Percentiles rank a stretch among this genome's conserved stretches.
Evolutionary conservation across 2,113 vertebrate species (phyloP).

Genomic region (Lanius collurio): DNA sequence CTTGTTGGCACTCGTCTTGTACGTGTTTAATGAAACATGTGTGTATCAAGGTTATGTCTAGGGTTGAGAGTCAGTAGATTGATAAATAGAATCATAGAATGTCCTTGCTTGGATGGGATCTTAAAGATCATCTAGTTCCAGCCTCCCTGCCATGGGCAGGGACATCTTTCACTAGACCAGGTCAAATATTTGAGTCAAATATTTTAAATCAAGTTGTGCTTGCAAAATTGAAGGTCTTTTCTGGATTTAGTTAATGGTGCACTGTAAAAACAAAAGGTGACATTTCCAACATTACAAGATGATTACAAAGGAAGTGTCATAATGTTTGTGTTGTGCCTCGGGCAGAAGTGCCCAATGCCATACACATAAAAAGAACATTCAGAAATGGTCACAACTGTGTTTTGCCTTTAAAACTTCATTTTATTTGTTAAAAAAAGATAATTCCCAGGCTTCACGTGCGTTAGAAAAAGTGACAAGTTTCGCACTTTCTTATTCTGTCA

Average conservation of each 20-base stretch:
- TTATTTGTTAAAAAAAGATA: not conserved
- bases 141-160: not conserved
- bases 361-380: not conserved
- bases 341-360: not conserved
- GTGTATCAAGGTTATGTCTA: not conserved
- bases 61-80: not conserved
- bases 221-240: not conserved
- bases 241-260: not conserved
- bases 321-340: not conserved
- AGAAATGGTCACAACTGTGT: not conserved
- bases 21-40: rapidly evolving
- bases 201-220: not conserved
- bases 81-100: not conserved
- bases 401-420: not conserved
- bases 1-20: not conserved
- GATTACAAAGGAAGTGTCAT: not conserved
- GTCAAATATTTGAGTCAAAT: not conserved
- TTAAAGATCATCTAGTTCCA: not conserved
- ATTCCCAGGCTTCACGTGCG: not conserved
- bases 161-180: not conserved
- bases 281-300: not conserved
- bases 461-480: not conserved
- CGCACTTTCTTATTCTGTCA: not conserved
- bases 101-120: not conserved
- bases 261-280: not conserved